Evolutionary conservation across 2,797 vertebrate genomes (phyloP).

Genomic region (Sciurus vulgaris): DNA sequence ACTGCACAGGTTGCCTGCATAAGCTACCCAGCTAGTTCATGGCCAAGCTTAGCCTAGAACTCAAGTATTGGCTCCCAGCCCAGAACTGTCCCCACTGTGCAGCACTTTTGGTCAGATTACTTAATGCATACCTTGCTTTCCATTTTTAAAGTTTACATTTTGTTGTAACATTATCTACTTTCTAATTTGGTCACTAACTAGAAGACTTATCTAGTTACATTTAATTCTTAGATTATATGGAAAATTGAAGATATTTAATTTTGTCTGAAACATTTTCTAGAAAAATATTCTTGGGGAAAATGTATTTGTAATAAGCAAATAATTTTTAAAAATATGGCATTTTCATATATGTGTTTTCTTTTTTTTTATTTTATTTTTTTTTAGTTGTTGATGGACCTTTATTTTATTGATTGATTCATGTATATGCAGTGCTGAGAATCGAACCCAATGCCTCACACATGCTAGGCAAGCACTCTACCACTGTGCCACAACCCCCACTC

Average conservation of each 20-base stretch:
- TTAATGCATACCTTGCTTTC: neutral
- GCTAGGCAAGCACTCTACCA: too few species aligned
- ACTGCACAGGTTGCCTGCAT: neutral
- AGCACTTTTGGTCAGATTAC: neutral
- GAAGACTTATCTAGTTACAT: neutral
- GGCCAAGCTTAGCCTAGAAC: neutral
- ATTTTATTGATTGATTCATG: too few species aligned
- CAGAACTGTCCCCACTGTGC: neutral
- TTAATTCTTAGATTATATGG: constrained; percentile 2
- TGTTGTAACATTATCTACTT: constrained; percentile 38
- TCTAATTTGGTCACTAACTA: constrained; percentile 44
- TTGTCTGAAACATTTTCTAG: constrained; percentile 31
- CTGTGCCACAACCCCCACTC: too few species aligned
- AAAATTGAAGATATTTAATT: constrained; percentile 61
- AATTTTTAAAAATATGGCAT: neutral
- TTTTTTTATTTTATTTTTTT: too few species aligned
- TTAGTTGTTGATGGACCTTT: too few species aligned
- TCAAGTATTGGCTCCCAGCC: neutral
- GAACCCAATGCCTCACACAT: too few species aligned
- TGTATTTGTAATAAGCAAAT: constrained; percentile 41
- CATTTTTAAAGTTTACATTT: constrained; percentile 37
- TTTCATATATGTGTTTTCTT: constrained; percentile 18
- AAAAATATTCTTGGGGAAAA: constrained; percentile 53
- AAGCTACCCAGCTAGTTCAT: neutral
- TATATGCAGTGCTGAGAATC: too few species aligned